A percentile compares a stretch with the other conserved stretches of the same genome.
Evolutionary conservation across 2,797 vertebrate species (phyloP).

Genomic region (Oreochromis grahami): DNA sequence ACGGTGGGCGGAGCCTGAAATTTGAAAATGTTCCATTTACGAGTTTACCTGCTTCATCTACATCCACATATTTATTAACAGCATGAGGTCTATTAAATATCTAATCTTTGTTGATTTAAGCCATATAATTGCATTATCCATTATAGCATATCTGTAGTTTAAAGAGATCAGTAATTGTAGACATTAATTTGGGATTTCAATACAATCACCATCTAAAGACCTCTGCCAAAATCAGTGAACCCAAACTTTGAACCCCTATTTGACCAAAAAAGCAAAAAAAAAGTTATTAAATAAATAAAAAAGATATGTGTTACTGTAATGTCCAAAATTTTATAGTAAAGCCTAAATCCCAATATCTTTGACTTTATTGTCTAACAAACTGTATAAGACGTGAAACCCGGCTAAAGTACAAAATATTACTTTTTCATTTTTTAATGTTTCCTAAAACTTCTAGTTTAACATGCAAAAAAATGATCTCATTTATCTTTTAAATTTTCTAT

Average conservation of each 20-base stretch:
- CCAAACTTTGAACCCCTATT: neutral
- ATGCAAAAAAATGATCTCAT: neutral
- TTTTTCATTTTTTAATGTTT: neutral
- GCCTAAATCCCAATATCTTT: neutral
- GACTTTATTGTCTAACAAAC: neutral
- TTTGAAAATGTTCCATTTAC: neutral
- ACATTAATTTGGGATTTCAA: neutral
- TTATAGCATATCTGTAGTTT: neutral
- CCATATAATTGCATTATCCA: neutral
- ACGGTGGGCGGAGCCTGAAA: neutral
- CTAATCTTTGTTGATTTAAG: neutral
- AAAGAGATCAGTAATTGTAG: neutral
- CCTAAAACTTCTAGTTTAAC: neutral
- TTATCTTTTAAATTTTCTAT: neutral
- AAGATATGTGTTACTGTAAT: neutral
- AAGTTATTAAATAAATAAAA: neutral
- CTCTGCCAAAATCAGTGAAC: neutral
- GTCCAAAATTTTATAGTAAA: neutral
- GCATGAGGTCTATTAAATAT: neutral
- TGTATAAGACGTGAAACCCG: neutral
- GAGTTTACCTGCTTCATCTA: neutral
- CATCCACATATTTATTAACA: neutral
- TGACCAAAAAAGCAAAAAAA: neutral
- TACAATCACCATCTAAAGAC: neutral
- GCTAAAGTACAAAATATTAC: neutral